Evolutionary conservation across 2,797 vertebrate genomes (phyloP).

Genomic region (Lepus townsendii): DNA sequence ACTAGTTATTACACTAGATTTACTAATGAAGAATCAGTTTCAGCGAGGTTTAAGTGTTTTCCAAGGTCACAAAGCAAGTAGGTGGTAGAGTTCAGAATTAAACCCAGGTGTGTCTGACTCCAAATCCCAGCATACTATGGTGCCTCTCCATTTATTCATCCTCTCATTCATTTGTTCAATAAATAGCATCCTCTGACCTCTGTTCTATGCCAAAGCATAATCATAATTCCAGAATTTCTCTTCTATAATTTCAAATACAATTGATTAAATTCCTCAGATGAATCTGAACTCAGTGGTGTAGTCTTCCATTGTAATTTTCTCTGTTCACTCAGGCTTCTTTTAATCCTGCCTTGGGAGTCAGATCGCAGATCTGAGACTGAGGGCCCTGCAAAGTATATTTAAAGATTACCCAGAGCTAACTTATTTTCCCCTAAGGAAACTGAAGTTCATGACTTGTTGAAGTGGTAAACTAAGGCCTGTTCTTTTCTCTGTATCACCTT

Average conservation of each 20-base stretch:
- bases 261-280: slow-evolving; percentile 28
- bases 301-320: slow-evolving; percentile 3
- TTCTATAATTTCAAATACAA: slow-evolving; percentile 42
- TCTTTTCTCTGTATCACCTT: not conserved
- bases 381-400: slow-evolving; percentile 22
- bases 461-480: not conserved
- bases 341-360: not conserved
- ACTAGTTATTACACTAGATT: slow-evolving; percentile 1
- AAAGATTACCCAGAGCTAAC: not conserved
- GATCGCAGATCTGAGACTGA: slow-evolving; percentile 9
- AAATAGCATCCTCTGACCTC: not conserved
- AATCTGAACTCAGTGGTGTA: not conserved
- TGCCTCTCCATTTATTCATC: not conserved
- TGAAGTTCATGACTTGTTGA: slow-evolving; percentile 21
- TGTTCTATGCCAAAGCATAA: slow-evolving; percentile 8
- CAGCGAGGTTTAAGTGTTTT: slow-evolving; percentile 40
- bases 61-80: not conserved
- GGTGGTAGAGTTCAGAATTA: not conserved
- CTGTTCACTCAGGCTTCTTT: not conserved
- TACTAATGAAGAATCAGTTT: slow-evolving; percentile 15
- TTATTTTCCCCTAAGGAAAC: slow-evolving; percentile 53
- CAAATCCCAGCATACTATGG: not conserved
- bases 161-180: not conserved
- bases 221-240: not conserved
- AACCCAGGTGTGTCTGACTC: not conserved